A percentile compares a stretch with the other conserved stretches of the same genome.
These are phyloP conservation scores for Holacanthella duospinosa DNA, from an alignment of 2,888 invertebrate genomes.

Conservation along the genomic window DNA sequence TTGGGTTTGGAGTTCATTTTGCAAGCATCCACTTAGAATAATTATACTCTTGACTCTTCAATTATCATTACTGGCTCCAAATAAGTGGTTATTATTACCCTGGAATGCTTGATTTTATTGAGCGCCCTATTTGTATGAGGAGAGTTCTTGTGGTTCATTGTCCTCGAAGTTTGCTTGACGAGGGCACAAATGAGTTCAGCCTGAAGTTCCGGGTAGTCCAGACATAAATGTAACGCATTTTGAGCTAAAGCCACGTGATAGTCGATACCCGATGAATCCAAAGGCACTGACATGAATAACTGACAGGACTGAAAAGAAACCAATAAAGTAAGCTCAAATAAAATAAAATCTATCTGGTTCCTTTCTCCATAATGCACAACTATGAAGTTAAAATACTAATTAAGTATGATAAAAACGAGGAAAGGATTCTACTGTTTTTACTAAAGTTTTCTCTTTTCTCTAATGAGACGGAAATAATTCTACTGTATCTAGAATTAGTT, in stretches of 20 bases:
- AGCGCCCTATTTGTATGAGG: conserved; percentile 61
- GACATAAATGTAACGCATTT: conserved; percentile 85
- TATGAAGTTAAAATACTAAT: too few relatives aligned
- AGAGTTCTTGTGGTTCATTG: conserved; percentile 64
- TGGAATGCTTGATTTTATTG: conserved; percentile 46
- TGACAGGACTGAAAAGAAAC: conserved; percentile 65
- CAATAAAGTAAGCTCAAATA: conserved; percentile 8
- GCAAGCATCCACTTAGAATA: too few relatives aligned
- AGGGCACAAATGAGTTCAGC: conserved; percentile 86
- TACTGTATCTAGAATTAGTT: too few relatives aligned
- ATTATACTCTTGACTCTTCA: too few relatives aligned
- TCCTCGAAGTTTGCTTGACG: conserved; percentile 83
- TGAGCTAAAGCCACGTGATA: conserved; percentile 95
- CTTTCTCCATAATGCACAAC: too few relatives aligned
- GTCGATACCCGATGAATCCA: conserved; percentile 83
- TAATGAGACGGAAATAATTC: too few relatives aligned
- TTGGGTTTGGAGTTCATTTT: too few relatives aligned
- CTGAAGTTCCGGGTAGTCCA: conserved; percentile 79
- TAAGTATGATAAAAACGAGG: too few relatives aligned
- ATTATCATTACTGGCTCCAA: too few relatives aligned
- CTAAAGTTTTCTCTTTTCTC: too few relatives aligned
- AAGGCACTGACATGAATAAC: conserved; percentile 88
- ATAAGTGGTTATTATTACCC: conserved; percentile 42
- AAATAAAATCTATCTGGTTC: too few relatives aligned
- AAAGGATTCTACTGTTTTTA: too few relatives aligned